Conservation (phyloP, 2,888 invertebrate species). For the Drosophila prolongata region DNA sequence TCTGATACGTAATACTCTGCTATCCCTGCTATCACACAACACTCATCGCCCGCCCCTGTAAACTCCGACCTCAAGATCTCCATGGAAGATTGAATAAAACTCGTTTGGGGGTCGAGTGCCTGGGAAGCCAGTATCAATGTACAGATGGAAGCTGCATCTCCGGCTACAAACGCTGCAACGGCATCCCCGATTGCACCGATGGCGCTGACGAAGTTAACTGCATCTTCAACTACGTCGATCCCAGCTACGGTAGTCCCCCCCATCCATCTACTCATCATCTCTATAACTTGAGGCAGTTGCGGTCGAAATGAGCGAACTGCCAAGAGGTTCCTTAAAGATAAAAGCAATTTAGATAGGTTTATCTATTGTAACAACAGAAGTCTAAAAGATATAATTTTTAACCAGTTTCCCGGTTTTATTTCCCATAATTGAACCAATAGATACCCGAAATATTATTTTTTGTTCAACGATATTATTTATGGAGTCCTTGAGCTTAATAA, state of each 20-base stretch:
- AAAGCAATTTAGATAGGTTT: background rate
- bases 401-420: no score
- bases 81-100: conserved; percentile 82
- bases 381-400: no score
- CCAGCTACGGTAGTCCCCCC: conserved; percentile 78
- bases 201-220: conserved; percentile 88
- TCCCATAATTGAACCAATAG: no score
- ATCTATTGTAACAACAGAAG: no score
- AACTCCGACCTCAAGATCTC: conserved; percentile 62
- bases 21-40: conserved; percentile 19
- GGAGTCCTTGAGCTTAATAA: no score
- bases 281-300: background rate
- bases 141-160: conserved; percentile 88
- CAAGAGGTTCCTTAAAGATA: background rate
- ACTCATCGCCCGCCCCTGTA: conserved; percentile 14
- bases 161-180: conserved; percentile 87
- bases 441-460: no score
- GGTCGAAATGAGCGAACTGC: background rate
- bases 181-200: conserved; percentile 85
- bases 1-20: conserved; percentile 8
- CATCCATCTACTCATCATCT: conserved; percentile 1
- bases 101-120: conserved; percentile 79
- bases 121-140: conserved; percentile 87
- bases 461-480: no score
- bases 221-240: conserved; percentile 82